Evolutionary conservation across 2,797 vertebrate species (phyloP), one percentile per base, ranked within the genome.

Genomic region (Alouatta caraya): DNA sequence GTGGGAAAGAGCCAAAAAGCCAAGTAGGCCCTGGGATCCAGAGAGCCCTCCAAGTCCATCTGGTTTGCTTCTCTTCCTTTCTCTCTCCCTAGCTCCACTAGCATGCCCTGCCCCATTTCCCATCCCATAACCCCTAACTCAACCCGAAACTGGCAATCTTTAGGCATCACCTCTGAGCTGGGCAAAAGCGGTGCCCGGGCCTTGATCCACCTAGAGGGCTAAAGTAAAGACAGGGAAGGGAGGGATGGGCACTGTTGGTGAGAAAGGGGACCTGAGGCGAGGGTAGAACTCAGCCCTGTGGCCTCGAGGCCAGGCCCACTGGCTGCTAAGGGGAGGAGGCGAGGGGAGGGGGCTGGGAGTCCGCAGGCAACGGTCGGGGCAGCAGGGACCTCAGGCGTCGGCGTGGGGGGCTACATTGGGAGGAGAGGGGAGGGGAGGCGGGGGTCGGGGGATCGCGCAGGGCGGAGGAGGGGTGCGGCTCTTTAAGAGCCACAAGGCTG

Each of bases 401-500:
- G 97, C 15, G 96, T 97, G 83, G 97, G 95, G 98, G 97, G 94
- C 96, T 97, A 89, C 93, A 96, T 95, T 86, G 81, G 48, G 88
- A 96, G 94, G 76, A 96, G 97, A 97, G 92, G 93, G 97, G 97
- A 67, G 97, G 90, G 95, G 97, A 96, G 95, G 95, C 85, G 94
- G 91, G 96, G 95, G 97, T 96, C 86, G 76, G 64, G 93, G 95
- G 88, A 95, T 87, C 48, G 73, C 61, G 64, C 80, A 44, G 95
- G 93, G 95, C 52, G 93, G 93, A 81, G 96, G 37, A 59, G 73
- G 93, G 87, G 86, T 92, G 91, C 94, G 28, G 91, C 94, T 97
- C 97, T 97, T 98, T 98, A 98, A 98, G 98, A 98, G 94, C 89
- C 96, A 89, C 97, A 76, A 5, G 44, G 97, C 92, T 96, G 84